Base-by-base conservation (phyloP, 2,797 vertebrate species). In the Lepus townsendii region DNA sequence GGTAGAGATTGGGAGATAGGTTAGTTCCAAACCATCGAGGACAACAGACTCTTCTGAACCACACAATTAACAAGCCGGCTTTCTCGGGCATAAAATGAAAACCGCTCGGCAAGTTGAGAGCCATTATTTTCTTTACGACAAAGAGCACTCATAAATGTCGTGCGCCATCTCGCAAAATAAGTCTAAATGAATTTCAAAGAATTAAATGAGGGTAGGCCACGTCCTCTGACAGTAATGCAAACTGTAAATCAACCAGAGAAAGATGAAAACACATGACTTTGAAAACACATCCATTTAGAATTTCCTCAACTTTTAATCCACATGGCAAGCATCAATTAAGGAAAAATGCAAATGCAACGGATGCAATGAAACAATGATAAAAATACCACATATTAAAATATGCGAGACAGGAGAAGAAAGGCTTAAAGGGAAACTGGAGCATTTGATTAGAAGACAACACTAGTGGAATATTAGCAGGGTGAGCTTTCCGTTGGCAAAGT, bases 81-180 rank as follows among this genome's bases (percentile, higher is more conserved):
- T 86, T 89, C 80, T 78, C n/a, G 72, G 83, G 4, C 32, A n/a
- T 71, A 5, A 27, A 52, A 90, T 75, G 38, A 79, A 94, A 94
- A 90, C 38, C 42, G 52, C 63, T 78, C 47, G 66, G 63, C 10
- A 84, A 89, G 84, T 84, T 77, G 54, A 82, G 76, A 66, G 24
- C 52, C 27, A 73, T 93, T 83, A 88, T 83, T 93, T 91, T 93
- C 24, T 72, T 90, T 90, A 47, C 35, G 63, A 26, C 57, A 84
- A 80, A 63, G 68, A 76, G 57, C 32, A 85, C 80, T 87, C 52
- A 66, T 65, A 87, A 94, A 90, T 84, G 73, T 12, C 75, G 32
- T 27, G 52, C 26, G 9, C 50, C 20, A 3, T 68, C 32, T 32
- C 60, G 83, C 50, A 60, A 73, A 85, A 69, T 57, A 83, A 87